A percentile compares a stretch with the other conserved stretches of the same genome.
phyloP scores from a whole-genome alignment of 1,140 invertebrate genomes.

The Matsumurasca onukii region DNA sequence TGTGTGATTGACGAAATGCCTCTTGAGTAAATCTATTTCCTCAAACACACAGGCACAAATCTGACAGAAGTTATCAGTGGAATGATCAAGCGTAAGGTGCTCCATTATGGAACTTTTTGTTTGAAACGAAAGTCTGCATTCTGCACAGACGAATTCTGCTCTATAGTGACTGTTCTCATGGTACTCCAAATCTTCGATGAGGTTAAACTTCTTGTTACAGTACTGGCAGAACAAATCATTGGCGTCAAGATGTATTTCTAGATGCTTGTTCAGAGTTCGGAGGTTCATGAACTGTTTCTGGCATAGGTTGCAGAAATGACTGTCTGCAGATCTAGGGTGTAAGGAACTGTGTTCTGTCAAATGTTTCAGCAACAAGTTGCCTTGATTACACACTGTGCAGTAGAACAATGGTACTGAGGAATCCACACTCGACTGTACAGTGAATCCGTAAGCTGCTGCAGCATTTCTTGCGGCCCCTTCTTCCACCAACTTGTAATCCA shows the following conservation, averaged over 20 bases:
- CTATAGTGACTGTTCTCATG: background rate
- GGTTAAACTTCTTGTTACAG: conserved; percentile 2
- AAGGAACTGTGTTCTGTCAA: background rate
- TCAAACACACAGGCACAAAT: background rate
- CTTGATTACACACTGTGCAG: conserved; percentile 4
- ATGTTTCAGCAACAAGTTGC: conserved; percentile 5
- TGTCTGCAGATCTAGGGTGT: background rate
- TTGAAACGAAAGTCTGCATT: background rate
- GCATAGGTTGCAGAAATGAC: conserved; percentile 4
- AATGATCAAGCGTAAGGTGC: background rate
- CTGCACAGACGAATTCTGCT: background rate
- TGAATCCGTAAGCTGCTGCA: conserved; percentile 4
- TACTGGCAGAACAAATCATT: conserved; percentile 6
- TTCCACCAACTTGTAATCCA: background rate
- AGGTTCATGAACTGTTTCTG: conserved; percentile 8
- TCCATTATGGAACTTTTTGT: background rate
- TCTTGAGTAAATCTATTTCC: background rate
- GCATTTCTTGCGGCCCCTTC: background rate
- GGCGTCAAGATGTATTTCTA: conserved; percentile 6
- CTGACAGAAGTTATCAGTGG: background rate
- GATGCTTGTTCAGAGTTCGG: background rate
- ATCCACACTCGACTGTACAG: background rate
- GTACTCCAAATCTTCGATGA: background rate
- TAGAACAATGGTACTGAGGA: conserved; percentile 5
- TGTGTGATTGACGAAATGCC: background rate